Conservation (phyloP, 2,797 vertebrate species). For the Oceanodroma leucorhoa region DNA sequence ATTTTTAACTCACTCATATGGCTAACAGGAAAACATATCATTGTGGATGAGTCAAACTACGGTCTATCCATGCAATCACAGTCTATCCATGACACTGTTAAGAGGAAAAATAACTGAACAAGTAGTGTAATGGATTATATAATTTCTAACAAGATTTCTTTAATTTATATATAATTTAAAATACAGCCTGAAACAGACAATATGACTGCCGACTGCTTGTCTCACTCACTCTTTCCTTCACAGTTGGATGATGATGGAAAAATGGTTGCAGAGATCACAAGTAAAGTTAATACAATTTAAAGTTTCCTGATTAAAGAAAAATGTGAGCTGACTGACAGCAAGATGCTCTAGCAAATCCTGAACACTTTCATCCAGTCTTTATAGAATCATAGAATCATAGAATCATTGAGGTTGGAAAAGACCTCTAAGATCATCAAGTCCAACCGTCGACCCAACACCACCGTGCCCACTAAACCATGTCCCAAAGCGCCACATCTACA, state of each 20-base stretch:
- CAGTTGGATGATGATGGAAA: not conserved
- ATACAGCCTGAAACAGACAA: not conserved
- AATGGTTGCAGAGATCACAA: not conserved
- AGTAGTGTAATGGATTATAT: not conserved
- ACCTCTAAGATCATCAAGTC: too few species aligned
- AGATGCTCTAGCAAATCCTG: not conserved
- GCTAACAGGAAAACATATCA: not conserved
- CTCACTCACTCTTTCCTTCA: not conserved
- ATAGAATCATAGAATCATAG: too few species aligned
- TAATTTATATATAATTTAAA: not conserved
- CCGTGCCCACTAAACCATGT: too few species aligned
- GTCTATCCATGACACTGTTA: not conserved
- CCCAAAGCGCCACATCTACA: too few species aligned
- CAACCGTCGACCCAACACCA: too few species aligned
- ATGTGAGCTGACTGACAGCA: not conserved
- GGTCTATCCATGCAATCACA: not conserved
- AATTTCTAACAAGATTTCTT: not conserved
- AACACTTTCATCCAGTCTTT: not conserved
- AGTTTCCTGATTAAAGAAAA: not conserved
- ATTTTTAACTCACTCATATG: not conserved
- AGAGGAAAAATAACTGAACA: not conserved
- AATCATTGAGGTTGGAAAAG: too few species aligned
- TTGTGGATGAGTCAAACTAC: not conserved
- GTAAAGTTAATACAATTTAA: not conserved
- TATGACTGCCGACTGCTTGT: not conserved